phyloP scores from a whole-genome alignment of 2,113 vertebrate species.

The Grantiella picta region DNA sequence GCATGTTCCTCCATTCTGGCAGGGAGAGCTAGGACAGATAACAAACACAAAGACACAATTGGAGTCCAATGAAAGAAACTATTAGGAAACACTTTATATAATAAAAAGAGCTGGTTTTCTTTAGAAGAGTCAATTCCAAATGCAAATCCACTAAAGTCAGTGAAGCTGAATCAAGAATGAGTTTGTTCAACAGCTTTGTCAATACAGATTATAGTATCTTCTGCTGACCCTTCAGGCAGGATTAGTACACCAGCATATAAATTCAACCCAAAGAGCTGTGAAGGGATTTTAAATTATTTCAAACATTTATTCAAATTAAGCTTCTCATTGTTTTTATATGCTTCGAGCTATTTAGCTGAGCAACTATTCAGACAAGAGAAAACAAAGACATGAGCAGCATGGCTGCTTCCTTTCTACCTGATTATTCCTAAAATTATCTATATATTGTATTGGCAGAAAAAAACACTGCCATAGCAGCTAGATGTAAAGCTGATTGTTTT shows the following conservation, averaged over 20 bases:
- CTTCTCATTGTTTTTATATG: not conserved
- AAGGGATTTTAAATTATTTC: conserved; percentile 8
- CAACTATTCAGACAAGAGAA: not conserved
- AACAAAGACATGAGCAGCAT: not conserved
- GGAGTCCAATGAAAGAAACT: not conserved
- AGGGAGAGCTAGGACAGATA: conserved; percentile 79
- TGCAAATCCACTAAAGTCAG: conserved; percentile 2
- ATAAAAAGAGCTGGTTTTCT: not conserved
- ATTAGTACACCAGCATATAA: not conserved
- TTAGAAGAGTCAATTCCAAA: not conserved
- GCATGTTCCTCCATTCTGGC: conserved; percentile 90
- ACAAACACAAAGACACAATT: not conserved
- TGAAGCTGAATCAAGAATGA: not conserved
- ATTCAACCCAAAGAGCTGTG: not conserved
- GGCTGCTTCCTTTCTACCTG: not conserved
- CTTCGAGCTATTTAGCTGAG: not conserved
- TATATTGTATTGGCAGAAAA: not conserved
- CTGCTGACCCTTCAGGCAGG: not conserved
- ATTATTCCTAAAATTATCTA: not conserved
- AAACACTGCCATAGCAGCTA: not conserved
- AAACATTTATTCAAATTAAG: conserved; percentile 22
- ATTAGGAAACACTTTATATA: not conserved
- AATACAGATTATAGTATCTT: not conserved
- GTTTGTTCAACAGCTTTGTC: not conserved
- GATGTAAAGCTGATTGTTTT: not conserved